phyloP scores from a whole-genome alignment of 2,113 vertebrate species.

The Empidonax alnorum region DNA sequence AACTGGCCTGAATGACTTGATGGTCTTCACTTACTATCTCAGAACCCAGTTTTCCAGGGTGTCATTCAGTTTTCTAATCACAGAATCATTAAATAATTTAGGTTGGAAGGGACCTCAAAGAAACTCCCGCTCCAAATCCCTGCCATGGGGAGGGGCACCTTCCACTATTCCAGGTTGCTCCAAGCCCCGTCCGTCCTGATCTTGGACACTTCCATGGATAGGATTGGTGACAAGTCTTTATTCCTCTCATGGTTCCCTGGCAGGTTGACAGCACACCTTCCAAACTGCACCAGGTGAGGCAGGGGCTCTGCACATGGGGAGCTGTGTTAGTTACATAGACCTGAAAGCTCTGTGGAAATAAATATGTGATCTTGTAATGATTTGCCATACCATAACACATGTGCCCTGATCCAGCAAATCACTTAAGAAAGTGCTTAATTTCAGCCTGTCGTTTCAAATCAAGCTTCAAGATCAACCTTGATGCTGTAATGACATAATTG shows the following conservation, averaged over 20 bases:
- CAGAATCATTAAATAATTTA: neutral
- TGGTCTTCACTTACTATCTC: neutral
- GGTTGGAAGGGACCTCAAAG: neutral
- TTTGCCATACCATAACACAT: neutral
- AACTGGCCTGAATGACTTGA: neutral
- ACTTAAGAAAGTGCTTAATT: neutral
- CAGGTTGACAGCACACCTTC: neutral
- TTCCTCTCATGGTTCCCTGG: neutral
- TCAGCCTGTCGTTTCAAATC: neutral
- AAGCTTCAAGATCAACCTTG: neutral
- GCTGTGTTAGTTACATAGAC: neutral
- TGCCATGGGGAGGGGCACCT: neutral
- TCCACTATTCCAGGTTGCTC: neutral
- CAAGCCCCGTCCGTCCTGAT: neutral
- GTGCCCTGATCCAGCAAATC: neutral
- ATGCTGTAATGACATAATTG: neutral
- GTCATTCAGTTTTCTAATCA: neutral
- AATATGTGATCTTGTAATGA: neutral
- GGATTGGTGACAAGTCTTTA: rapidly evolving
- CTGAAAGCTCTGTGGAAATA: neutral
- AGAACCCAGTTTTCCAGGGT: neutral
- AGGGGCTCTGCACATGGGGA: rapidly evolving
- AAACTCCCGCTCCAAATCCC: neutral
- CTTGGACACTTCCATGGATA: neutral
- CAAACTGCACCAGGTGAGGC: neutral